A percentile compares a stretch with the other conserved stretches of the same genome.
phyloP scores from a whole-genome alignment of 1,140 invertebrate genomes.

The Ericerus pela region DNA sequence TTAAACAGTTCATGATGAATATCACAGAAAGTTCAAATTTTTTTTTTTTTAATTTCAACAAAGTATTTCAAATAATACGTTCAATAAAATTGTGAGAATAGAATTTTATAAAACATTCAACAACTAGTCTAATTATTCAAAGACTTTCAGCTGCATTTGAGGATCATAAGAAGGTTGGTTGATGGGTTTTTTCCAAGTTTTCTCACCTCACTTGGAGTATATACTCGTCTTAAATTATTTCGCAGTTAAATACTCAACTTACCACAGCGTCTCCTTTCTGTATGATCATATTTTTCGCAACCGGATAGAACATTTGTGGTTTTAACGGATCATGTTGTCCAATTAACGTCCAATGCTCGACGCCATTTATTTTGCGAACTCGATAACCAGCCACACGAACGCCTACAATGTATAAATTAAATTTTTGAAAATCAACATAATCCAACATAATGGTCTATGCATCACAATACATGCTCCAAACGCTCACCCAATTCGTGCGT shows the following conservation, averaged over 20 bases:
- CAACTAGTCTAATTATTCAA: too few species aligned
- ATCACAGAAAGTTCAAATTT: too few species aligned
- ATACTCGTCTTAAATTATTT: conserved; percentile 15
- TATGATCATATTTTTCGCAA: conserved; percentile 45
- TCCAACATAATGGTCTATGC: not conserved
- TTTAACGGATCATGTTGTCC: conserved; percentile 82
- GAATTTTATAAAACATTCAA: too few species aligned
- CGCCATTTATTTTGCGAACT: conserved; percentile 42
- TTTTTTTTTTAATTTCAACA: too few species aligned
- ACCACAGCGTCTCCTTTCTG: conserved; percentile 56
- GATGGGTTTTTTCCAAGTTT: too few species aligned
- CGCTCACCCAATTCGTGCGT: conserved; percentile 71
- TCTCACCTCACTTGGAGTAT: too few species aligned
- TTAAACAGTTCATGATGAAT: too few species aligned
- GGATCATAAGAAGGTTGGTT: too few species aligned
- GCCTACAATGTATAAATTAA: conserved; percentile 34
- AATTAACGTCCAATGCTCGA: conserved; percentile 61
- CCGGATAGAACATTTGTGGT: conserved; percentile 93
- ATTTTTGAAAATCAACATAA: not conserved
- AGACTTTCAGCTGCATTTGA: too few species aligned
- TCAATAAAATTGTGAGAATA: too few species aligned
- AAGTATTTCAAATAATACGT: too few species aligned
- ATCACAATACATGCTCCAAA: not conserved
- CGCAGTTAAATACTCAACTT: conserved; percentile 25
- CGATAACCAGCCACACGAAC: conserved; percentile 76